Evolutionary conservation across 2,888 invertebrate species (phyloP), one percentile per base, ranked within the genome.

Genomic region (Galerucella calmariensis): DNA sequence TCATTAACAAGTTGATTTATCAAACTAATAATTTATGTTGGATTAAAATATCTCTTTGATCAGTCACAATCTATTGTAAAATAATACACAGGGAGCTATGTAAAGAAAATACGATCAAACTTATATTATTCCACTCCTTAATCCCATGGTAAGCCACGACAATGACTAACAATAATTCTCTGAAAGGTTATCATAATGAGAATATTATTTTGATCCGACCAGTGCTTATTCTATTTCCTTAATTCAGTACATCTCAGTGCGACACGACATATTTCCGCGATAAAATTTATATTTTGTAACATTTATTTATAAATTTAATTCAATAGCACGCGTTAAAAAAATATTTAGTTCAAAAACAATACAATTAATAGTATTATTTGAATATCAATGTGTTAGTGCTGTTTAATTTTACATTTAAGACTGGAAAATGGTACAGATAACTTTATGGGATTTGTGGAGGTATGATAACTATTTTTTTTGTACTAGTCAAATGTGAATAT

Each of bases 371-470:
- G 67, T 56, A n/a, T 51, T 56, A 4, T 56, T 56, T 20, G 0
- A 9, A 11, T 67, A 11, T 11, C 11, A 56, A 41, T 0, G n/a
- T 56, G 59, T 67, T 44, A 72, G 27, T n/a, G 24, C 14, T 11
- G 16, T 48, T 24, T 48, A 9, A 6, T 56, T 20, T 56, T 20
- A 10, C 10, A 20, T 20, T 16, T 56, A 10, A 2, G 1, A 20
- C 2, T 8, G 3, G 10, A 56, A 20, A 56, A 78, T 78, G 78
- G 81, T 82, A 77, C 82, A 82, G 75, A 75, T 82, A 67, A 80
- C 77, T 61, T 68, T 82, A 61, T 79, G 79, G 79, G 77, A 78
- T 77, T 78, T 82, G 44, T 81, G 79, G 80, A 81, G 82, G 82
- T 82, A 70, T 51, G 79, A 74, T 67, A 73, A 65, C 41, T 56